A percentile compares a stretch with the other conserved stretches of the same genome.
Conservation (phyloP, 1,140 invertebrate species). For the Megathymus violae region DNA sequence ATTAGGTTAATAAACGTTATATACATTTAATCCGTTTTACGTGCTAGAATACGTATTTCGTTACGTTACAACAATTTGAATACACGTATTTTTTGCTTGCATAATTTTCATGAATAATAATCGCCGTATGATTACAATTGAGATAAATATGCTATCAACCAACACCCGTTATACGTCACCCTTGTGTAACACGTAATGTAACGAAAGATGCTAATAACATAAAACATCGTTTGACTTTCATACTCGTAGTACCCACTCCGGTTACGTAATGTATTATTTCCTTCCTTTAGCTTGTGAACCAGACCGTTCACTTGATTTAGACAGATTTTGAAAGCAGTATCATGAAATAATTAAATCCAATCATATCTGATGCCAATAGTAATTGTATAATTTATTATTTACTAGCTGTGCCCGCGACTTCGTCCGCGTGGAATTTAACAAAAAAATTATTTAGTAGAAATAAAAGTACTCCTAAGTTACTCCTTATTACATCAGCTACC, state of each 20-base stretch:
- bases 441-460: too few species aligned
- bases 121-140: constrained; percentile 9
- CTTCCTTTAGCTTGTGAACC: constrained; percentile 4
- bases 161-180: constrained; percentile 18
- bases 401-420: too few species aligned
- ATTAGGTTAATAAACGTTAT: too few species aligned
- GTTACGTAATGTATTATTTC: constrained; percentile 14
- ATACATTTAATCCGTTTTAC: too few species aligned
- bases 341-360: too few species aligned
- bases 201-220: constrained; percentile 11
- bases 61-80: neutral
- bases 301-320: neutral
- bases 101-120: constrained; percentile 1
- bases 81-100: neutral
- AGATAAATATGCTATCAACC: constrained; percentile 18
- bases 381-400: too few species aligned
- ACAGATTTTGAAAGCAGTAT: too few species aligned
- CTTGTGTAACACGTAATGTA: constrained; percentile 14
- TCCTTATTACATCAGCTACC: too few species aligned
- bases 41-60: too few species aligned
- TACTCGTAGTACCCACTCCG: neutral
- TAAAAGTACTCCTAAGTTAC: too few species aligned
- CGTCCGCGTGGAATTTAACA: too few species aligned
- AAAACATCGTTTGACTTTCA: constrained; percentile 16
- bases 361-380: too few species aligned